Conservation (phyloP, 2,797 vertebrate genomes). For the Onychomys torridus region DNA sequence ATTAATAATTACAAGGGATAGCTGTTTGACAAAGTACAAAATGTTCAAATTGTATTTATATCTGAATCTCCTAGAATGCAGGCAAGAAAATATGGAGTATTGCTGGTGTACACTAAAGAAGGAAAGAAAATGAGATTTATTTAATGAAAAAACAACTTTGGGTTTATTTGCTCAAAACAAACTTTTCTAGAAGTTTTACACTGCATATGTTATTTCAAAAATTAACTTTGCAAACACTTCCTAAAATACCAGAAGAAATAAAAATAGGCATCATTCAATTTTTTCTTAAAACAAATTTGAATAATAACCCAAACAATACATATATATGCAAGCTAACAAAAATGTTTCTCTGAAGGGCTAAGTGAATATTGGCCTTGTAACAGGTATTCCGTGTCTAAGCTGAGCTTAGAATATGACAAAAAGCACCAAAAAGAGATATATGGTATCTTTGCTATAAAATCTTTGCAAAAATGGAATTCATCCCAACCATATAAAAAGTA, state of each 20-base stretch:
- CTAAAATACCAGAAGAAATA: constrained; percentile 1
- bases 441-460: neutral
- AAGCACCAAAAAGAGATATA: no score
- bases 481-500: neutral
- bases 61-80: neutral
- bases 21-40: neutral
- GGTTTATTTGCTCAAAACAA: neutral
- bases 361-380: neutral
- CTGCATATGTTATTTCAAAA: constrained; percentile 24
- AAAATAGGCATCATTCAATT: neutral
- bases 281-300: constrained; percentile 46
- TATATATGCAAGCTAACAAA: neutral
- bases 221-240: constrained; percentile 11
- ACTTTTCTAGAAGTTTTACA: constrained; percentile 28
- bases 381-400: neutral
- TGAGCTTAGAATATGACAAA: neutral
- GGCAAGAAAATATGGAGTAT: neutral
- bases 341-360: neutral
- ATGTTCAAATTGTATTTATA: neutral
- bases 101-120: neutral
- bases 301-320: neutral
- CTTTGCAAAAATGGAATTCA: neutral
- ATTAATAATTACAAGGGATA: neutral
- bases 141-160: neutral
- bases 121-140: neutral